Base-by-base conservation (phyloP, 2,888 invertebrate species). In the Catonia carolina region DNA sequence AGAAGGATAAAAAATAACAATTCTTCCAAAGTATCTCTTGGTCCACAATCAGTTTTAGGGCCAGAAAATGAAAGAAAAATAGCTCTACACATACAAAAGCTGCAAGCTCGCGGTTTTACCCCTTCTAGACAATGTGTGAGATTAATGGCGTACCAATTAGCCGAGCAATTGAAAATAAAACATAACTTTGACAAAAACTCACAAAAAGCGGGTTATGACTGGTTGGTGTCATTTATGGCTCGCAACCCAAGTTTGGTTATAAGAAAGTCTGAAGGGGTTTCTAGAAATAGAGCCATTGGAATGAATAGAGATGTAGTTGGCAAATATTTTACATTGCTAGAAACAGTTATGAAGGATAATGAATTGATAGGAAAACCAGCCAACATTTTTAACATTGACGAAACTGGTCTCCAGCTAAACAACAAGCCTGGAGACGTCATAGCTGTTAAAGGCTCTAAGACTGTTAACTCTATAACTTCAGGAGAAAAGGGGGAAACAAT, bases 351-450 rank as follows among this genome's bases (percentile, higher is more conserved):
- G 4, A 8, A 2, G 15, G 3, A 3, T 5, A 37, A 37, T 8
- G 37, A 8, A 14, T 8, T 37, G 2, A 7, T 37, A 5, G 8
- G 15, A 5, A 37, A 37, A 37, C 37, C 37, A 37, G 37, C 14
- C n/a, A 2, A 37, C 15, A 48, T 48, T 48, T 48, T 27, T 15
- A 48, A 23, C 31, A 27, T 48, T 3, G 48, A 48, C 10, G 27
- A 48, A 23, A 14, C 12, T 6, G 31, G 31, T n/a, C 15, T 14
- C 2, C 48, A 48, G 15, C 48, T 48, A 5, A 48, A 48, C 27
- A 48, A 48, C 27, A 27, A 48, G 15, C 27, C 48, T 14, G 48
- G n/a, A 27, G 14, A 48, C 17, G 31, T 48, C 15, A 4, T 48
- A 3, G 48, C 48, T 8, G 14, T n/a, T 12, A 48, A 27, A 48